Conservation (phyloP, 1,140 invertebrate species). For the Antheraea pernyi region DNA sequence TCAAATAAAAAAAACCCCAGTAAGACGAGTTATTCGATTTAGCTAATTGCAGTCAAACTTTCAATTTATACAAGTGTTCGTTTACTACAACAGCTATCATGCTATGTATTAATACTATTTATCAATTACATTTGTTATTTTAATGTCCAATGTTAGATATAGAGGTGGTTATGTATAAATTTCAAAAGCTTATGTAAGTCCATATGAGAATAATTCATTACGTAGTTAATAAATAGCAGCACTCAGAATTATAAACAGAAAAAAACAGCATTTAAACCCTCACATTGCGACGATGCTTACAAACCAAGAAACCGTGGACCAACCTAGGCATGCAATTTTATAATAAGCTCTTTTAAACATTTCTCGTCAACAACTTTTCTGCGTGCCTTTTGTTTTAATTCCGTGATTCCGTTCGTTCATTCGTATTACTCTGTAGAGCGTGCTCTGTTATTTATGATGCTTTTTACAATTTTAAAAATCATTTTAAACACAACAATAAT, state of each 20-base stretch:
- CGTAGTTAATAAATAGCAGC: conserved; percentile 59
- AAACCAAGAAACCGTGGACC: conserved; percentile 37
- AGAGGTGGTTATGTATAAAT: neutral
- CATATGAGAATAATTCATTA: conserved; percentile 67
- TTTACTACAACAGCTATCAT: neutral
- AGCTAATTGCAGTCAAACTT: neutral
- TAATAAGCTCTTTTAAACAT: conserved; percentile 39
- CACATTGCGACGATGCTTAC: conserved; percentile 42
- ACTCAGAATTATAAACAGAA: conserved; percentile 61
- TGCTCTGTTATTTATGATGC: conserved; percentile 23
- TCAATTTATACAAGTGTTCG: neutral
- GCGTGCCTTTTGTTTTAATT: conserved; percentile 35
- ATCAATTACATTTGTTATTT: conserved; percentile 12
- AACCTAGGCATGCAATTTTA: conserved; percentile 32
- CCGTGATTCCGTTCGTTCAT: conserved; percentile 33
- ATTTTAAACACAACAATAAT: too few relatives aligned
- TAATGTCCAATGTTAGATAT: conserved; percentile 3
- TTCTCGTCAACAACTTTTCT: conserved; percentile 26
- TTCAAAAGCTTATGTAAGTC: conserved; percentile 62
- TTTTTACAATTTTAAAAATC: neutral
- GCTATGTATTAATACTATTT: neutral
- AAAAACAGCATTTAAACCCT: conserved; percentile 59
- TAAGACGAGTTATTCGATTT: neutral
- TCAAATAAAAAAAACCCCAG: conserved; percentile 3
- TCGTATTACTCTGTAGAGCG: conserved; percentile 24